These are phyloP conservation scores for Cynoglossus semilaevis DNA, from an alignment of 2,113 vertebrate species.

Conservation along the genomic window DNA sequence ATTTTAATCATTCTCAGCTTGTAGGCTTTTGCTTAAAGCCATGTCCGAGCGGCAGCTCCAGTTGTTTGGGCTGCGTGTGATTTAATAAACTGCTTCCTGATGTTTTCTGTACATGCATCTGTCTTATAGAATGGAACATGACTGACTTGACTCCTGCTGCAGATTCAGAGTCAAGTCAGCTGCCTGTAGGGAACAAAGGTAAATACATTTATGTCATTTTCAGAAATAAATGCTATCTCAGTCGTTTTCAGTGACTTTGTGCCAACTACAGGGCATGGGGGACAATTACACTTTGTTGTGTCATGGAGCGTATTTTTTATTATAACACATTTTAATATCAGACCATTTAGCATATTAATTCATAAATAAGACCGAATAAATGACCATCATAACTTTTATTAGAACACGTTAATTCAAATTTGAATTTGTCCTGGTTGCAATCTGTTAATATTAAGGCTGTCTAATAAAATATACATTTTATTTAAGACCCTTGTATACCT, in stretches of 20 bases:
- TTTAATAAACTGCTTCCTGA: slow-evolving; percentile 54
- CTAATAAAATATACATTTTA: too few species aligned
- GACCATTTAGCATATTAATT: too few species aligned
- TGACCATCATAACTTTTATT: too few species aligned
- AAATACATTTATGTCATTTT: slow-evolving; percentile 59
- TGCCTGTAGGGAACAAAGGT: slow-evolving; percentile 62
- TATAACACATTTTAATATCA: too few species aligned
- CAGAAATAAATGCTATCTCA: slow-evolving; percentile 71
- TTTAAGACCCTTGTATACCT: too few species aligned
- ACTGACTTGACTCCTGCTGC: slow-evolving; percentile 33
- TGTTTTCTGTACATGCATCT: slow-evolving; percentile 30
- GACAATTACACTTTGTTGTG: too few species aligned
- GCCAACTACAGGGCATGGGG: too few species aligned
- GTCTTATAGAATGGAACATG: slow-evolving; percentile 35
- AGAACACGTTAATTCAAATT: too few species aligned
- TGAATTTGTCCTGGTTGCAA: too few species aligned
- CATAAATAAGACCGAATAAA: too few species aligned
- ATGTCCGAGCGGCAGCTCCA: slow-evolving; percentile 27
- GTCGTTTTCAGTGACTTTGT: slow-evolving; percentile 30
- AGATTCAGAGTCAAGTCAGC: slow-evolving; percentile 24
- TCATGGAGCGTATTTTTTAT: too few species aligned
- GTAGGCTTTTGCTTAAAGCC: slow-evolving; percentile 10
- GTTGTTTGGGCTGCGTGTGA: slow-evolving; percentile 39
- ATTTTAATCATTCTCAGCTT: slow-evolving; percentile 24
- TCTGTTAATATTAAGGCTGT: too few species aligned